Base-by-base conservation (phyloP, 2,797 vertebrate genomes). In the Molossus alvarezi region DNA sequence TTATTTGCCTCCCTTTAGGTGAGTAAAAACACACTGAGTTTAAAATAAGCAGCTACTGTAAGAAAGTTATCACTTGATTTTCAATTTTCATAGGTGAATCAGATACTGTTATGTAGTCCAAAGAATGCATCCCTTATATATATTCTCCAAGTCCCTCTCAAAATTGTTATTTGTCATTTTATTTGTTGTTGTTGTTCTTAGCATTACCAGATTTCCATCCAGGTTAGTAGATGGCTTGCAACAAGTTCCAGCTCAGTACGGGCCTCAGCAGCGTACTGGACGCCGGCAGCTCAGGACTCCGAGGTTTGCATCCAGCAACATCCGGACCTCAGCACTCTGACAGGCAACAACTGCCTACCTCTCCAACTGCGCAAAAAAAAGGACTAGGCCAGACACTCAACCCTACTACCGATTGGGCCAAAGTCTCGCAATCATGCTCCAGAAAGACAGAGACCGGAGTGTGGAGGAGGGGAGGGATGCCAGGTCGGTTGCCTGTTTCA, bases 11-110 rank as follows among this genome's bases (percentile, higher is more conserved):
- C 60, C 0, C 29, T 81, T 92, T 58, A 53, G 97, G 86, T 88
- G 88, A 64, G 11, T 58, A 58, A 84, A 0, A 5, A 91, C 88
- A 80, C 86, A 41, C 25, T 94, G 37, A 0, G 94, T 95, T 94
- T 1, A 89, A 88, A 95, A 96, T 18, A 98, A 93, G 25, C 87
- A 97, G 91, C 75, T 88, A 72, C 83, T 13, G 84, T 88, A 94
- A 80, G 92, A 96, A n/a, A 72, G 45, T 29, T 4, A 37, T 95
- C 96, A 90, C 98, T 97, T 95, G 71, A 81, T 90, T 77, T 53
- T 65, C 95, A 64, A 25, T 71, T 87, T 96, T 72, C 29, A 77
- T 8, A 80, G 69, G 15, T 75, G 55, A 80, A 62, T 88, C 76
- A 62, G 62, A 73, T 37, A 55, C 37, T 2, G 10, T 48, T 51